Base-by-base conservation (phyloP, 2,888 invertebrate genomes). In the Cremastinae sp. region DNA sequence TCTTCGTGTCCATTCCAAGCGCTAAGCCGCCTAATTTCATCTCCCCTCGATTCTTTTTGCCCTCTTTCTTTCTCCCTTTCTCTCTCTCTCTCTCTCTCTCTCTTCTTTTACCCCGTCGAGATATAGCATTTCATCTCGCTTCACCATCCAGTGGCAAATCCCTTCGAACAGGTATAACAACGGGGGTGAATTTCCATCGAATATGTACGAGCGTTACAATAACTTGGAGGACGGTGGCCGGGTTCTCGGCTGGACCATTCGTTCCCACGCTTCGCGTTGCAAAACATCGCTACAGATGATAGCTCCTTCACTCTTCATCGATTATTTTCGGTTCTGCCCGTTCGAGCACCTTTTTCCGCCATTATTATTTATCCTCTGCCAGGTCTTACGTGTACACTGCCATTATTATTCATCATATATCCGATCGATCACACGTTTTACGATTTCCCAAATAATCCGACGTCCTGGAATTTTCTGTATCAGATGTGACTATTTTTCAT, bases 11-110 rank as follows among this genome's bases (percentile, higher is more conserved):
- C 85, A 81, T 83, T 75, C 78, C 75, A 71, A 81, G 81, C 76
- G 80, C 81, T 85, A 82, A 85, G 83, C 85, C 76, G 79, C 79
- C 84, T 86, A 85, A 86, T 85, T 86, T 85, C 84, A 83, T 84
- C 80, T 81, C 78, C 78, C 49, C 18, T 34, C 16, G 12, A 12
- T 47, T n/a, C 12, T n/a, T 43, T 45, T 20, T 53, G 79, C 79
- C 84, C 85, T 86, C 85, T 85, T 86, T 85, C 84, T 82, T 84
- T 80, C 81, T 78, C 78, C 49, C 18, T 34, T 10, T 10, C 20
- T 47, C 8, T 8, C n/a, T 43, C 45, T 20, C 43, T n/a, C n/a
- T n/a, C n/a, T n/a, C n/a, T n/a, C 78, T 34, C 18, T 34, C 16
- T 10, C 20, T 47, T n/a, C 12, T n/a, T 43, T 45, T 20, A 43